Percentiles rank a stretch among this genome's conserved stretches.
phyloP scores from a whole-genome alignment of 2,888 invertebrate species.

The Lasioglossum oenotherae region DNA sequence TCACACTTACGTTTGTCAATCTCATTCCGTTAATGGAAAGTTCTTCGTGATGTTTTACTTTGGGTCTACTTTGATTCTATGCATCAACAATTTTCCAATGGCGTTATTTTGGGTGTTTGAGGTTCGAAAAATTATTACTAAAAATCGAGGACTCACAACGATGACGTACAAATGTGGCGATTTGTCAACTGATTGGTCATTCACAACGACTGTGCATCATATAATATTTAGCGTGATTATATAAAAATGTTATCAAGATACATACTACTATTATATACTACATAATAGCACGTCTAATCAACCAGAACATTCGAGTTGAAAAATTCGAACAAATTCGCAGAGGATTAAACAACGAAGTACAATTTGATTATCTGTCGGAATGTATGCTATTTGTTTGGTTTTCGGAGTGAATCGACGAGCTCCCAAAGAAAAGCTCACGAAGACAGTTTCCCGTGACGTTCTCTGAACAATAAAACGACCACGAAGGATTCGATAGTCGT shows the following conservation, averaged over 20 bases:
- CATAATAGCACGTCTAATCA: not conserved
- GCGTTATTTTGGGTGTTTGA: not conserved
- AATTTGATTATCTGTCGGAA: not conserved
- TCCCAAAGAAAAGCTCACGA: slow-evolving; percentile 40
- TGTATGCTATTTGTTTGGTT: not conserved
- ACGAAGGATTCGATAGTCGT: not conserved
- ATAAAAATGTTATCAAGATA: not conserved
- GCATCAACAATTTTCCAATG: not conserved
- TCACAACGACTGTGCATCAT: not conserved
- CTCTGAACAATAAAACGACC: slow-evolving; percentile 3
- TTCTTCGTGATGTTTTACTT: slow-evolving; percentile 18
- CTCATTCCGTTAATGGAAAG: not conserved
- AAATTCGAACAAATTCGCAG: not conserved
- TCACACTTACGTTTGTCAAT: slow-evolving; percentile 4
- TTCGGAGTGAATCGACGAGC: not conserved
- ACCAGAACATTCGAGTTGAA: not conserved
- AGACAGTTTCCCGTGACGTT: not conserved
- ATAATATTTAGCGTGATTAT: not conserved
- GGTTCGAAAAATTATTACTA: not conserved
- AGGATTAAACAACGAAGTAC: not conserved
- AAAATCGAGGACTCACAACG: not conserved
- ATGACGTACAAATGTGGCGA: not conserved
- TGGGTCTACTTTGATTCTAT: not conserved
- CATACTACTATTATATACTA: not conserved
- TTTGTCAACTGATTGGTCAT: not conserved